phyloP scores from a whole-genome alignment of 1,140 invertebrate species.

The Pseudomyrmex cubaensis region DNA sequence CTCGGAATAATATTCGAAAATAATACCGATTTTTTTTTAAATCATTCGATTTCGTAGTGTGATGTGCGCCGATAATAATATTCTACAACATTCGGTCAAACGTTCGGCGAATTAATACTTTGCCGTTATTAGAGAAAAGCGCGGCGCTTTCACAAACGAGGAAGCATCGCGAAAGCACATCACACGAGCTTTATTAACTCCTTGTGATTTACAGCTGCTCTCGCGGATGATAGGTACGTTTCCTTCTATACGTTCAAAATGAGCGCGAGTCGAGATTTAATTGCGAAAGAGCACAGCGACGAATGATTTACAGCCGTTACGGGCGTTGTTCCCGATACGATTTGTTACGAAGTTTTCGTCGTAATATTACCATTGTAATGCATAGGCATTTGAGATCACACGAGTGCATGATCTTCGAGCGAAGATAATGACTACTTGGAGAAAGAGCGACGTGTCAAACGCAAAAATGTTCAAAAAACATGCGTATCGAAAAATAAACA shows the following conservation, averaged over 20 bases:
- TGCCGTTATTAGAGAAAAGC: neutral
- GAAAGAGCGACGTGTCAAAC: neutral
- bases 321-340: slow-evolving; percentile 66
- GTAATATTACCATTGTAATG: slow-evolving; percentile 35
- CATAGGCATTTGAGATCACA: slow-evolving; percentile 30
- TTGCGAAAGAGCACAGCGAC: slow-evolving; percentile 68
- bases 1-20: neutral
- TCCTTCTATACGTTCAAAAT: slow-evolving; percentile 64
- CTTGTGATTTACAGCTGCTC: slow-evolving; percentile 68
- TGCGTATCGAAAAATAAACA: neutral
- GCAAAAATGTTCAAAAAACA: neutral
- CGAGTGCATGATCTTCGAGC: slow-evolving; percentile 10
- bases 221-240: slow-evolving; percentile 65
- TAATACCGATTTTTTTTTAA: neutral
- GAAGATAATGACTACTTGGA: slow-evolving; percentile 7
- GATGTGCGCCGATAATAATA: neutral
- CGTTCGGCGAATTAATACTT: slow-evolving; percentile 59
- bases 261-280: slow-evolving; percentile 69
- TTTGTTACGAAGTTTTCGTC: slow-evolving; percentile 65
- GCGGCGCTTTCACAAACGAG: neutral
- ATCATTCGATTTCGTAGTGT: neutral
- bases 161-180: slow-evolving; percentile 11
- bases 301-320: slow-evolving; percentile 68
- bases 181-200: slow-evolving; percentile 68
- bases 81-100: neutral